Evolutionary conservation across 2,888 invertebrate genomes (phyloP), one percentile per base, ranked within the genome.

Genomic region (Eristalis arbustorum): DNA sequence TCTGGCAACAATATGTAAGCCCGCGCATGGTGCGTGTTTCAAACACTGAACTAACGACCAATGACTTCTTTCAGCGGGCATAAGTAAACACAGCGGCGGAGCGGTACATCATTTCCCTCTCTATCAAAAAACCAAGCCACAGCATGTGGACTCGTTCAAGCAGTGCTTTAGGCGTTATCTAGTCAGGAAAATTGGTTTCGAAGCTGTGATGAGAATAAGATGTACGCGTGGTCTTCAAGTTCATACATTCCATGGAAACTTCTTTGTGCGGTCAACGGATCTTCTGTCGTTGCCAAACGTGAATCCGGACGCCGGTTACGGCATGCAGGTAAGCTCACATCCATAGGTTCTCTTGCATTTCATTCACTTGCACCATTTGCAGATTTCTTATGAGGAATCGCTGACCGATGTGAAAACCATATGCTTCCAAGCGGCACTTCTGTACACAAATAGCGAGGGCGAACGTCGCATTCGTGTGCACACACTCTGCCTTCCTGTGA

Each of bases 211-310:
- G 98, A 94, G 99, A 89, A 96, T 99, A 88, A 94, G 99, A 6
- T 99, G 98, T 91, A 98, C 98, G 1, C 95, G 96, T 91, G 99
- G 99, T 18, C 94, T 99, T 78, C 95, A 97, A 31, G 98, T 99
- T 90, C 98, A 99, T 93, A 98, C 98, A 91, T 99, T 99, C 95
- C 99, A 99, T 93, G 99, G 99, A 57, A 99, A 99, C 93, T 99
- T 99, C 95, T 99, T 99, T 93, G 99, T 99, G 68, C 95, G 99
- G 3, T 99, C 99, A 0, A 98, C 99, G 3, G 99, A 99, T 94
- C 94, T 99, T 75, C 94, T 99, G 78, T 98, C 98, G 13, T 93
- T 99, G 89, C 99, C 99, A 56, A 99, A 99, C 94, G 96, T 99
- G 81, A 99, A 98, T 91, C 99, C 99, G 0, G 99, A 99, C 93